Percentiles rank a stretch among this genome's conserved stretches.
Conservation (phyloP, 1,140 invertebrate genomes). For the Rhysida immarginata region DNA sequence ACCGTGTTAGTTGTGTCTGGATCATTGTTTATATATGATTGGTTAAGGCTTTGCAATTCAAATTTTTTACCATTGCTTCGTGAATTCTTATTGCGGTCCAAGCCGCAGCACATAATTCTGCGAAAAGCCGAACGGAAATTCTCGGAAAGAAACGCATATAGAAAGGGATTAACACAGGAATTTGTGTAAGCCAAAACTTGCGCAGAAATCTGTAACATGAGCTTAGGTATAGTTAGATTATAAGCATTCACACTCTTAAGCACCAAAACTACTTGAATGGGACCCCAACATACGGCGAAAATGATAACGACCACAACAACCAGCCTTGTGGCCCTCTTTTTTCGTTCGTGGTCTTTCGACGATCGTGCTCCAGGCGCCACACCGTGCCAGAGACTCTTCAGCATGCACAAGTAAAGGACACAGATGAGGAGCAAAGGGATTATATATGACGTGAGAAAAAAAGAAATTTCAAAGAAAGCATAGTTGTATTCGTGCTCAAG, state of each 20-base stretch:
- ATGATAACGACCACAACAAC: constrained; percentile 86
- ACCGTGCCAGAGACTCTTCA: constrained; percentile 71
- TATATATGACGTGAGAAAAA: constrained; percentile 68
- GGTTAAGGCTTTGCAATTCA: too few species aligned
- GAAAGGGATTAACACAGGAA: constrained; percentile 84
- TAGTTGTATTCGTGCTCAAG: constrained; percentile 49
- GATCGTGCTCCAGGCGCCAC: constrained; percentile 49
- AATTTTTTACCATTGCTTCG: too few species aligned
- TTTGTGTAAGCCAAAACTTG: constrained; percentile 91
- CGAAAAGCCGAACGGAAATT: constrained; percentile 71
- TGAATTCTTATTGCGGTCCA: too few species aligned
- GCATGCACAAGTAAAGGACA: constrained; percentile 78
- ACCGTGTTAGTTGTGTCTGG: too few species aligned
- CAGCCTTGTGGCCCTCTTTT: constrained; percentile 80
- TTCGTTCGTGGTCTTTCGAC: constrained; percentile 53
- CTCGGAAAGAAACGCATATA: constrained; percentile 83
- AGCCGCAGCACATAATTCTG: constrained; percentile 40
- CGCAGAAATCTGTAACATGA: constrained; percentile 62
- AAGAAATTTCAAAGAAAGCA: constrained; percentile 55
- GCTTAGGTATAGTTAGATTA: constrained; percentile 41
- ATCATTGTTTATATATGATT: too few species aligned
- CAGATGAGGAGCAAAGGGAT: constrained; percentile 69
- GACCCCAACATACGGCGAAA: constrained; percentile 90
- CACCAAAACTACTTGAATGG: constrained; percentile 74
- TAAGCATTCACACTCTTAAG: constrained; percentile 57